A percentile compares a stretch with the other conserved stretches of the same genome.
These are phyloP conservation scores for Hesperia comma DNA, from an alignment of 2,888 invertebrate species.

Conservation along the genomic window DNA sequence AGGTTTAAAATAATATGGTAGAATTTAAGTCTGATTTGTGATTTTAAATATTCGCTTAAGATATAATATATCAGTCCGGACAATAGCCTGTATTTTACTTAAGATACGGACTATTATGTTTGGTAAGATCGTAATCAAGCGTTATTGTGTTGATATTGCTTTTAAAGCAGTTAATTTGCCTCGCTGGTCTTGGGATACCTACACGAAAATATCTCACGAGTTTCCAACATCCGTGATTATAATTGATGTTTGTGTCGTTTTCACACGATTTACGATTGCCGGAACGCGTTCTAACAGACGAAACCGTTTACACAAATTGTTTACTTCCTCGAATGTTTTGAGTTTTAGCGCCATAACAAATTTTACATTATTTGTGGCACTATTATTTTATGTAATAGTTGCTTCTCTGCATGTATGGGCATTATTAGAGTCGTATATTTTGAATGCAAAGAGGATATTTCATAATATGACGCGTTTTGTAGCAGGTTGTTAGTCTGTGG, in stretches of 20 bases:
- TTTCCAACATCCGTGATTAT: conserved; percentile 54
- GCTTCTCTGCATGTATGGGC: background rate
- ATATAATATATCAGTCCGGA: conserved; percentile 23
- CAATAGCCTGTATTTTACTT: conserved; percentile 15
- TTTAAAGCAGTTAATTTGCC: conserved; percentile 40
- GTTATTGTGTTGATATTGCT: conserved; percentile 43
- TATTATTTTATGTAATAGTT: background rate
- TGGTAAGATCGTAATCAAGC: conserved; percentile 27
- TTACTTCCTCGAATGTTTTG: conserved; percentile 36
- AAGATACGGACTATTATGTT: conserved; percentile 16
- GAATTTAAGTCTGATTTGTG: background rate
- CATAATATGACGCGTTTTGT: too few relatives aligned
- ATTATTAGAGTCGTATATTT: background rate
- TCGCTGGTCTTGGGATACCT: conserved; percentile 38
- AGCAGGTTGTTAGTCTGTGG: too few relatives aligned
- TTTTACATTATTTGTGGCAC: conserved; percentile 13
- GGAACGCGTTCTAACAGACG: conserved; percentile 26
- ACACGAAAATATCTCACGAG: conserved; percentile 45
- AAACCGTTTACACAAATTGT: conserved; percentile 44
- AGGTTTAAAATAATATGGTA: background rate
- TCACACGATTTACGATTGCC: conserved; percentile 38
- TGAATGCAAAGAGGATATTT: too few relatives aligned
- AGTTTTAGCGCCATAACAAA: conserved; percentile 15
- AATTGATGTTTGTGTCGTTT: conserved; percentile 51
- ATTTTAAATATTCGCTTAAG: conserved; percentile 25